Conservation (phyloP, 64 coral and sea anemone species). For the Pachyseris speciosa region DNA sequence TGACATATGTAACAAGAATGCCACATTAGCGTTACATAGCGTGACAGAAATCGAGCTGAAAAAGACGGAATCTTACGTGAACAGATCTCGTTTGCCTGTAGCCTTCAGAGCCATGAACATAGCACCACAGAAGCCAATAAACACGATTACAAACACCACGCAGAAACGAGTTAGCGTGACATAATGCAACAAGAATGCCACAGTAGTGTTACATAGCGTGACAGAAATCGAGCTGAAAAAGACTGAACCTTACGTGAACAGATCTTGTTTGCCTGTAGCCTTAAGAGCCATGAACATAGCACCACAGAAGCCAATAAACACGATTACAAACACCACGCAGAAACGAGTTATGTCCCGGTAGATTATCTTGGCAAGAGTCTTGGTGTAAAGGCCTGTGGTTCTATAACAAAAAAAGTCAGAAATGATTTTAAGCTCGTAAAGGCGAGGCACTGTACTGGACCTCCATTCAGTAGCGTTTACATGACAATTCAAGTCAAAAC, state of each 20-base stretch:
- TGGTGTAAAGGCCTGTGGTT: constrained; percentile 81
- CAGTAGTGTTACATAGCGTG: too few species aligned
- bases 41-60: too few species aligned
- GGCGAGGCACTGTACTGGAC: too few species aligned
- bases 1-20: too few species aligned
- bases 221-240: too few species aligned
- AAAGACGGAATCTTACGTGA: constrained; percentile 38
- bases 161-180: constrained; percentile 69
- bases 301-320: constrained; percentile 73
- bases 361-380: constrained; percentile 85
- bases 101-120: constrained; percentile 64
- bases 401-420: constrained; percentile 18
- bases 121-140: constrained; percentile 69
- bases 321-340: constrained; percentile 49
- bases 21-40: too few species aligned
- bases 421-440: neutral
- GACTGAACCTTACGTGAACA: constrained; percentile 44
- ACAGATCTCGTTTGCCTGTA: constrained; percentile 39
- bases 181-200: too few species aligned
- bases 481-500: too few species aligned
- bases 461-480: too few species aligned
- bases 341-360: constrained; percentile 71
- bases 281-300: constrained; percentile 57
- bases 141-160: constrained; percentile 54
- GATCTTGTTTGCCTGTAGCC: constrained; percentile 47